These are phyloP conservation scores for Frieseomelitta varia DNA, from an alignment of 1,140 invertebrate genomes.

Conservation along the genomic window DNA sequence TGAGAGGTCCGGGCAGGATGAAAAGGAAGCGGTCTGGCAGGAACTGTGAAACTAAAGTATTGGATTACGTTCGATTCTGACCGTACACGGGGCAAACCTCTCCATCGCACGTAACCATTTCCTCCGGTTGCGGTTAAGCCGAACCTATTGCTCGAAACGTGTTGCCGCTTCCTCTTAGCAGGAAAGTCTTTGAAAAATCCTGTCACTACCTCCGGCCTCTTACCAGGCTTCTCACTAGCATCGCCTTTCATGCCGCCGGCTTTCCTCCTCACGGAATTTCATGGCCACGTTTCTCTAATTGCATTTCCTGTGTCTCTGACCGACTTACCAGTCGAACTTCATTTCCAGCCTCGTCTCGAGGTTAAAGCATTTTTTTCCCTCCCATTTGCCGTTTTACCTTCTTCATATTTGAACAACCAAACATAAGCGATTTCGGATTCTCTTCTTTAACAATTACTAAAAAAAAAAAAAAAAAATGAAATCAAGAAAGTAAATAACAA, in stretches of 20 bases:
- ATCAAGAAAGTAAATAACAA: too few species aligned
- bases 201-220: constrained; percentile 25
- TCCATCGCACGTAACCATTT: constrained; percentile 39
- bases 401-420: neutral
- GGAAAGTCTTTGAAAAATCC: constrained; percentile 52
- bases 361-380: neutral
- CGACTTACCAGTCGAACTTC: neutral
- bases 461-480: too few species aligned
- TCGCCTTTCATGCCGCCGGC: constrained; percentile 45
- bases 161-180: constrained; percentile 29
- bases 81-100: constrained; percentile 12
- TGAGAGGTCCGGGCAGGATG: neutral
- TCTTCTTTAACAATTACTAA: too few species aligned
- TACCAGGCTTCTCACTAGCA: constrained; percentile 13
- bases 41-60: constrained; percentile 33
- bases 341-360: neutral
- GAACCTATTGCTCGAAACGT: constrained; percentile 29
- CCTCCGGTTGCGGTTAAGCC: constrained; percentile 43
- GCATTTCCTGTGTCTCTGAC: constrained; percentile 28
- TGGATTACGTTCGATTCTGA: constrained; percentile 44
- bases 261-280: constrained; percentile 31
- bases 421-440: too few species aligned
- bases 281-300: constrained; percentile 51
- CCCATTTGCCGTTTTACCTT: neutral
- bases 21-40: constrained; percentile 26